These are phyloP conservation scores for Echinops telfairi DNA, from an alignment of 2,113 vertebrate species.

Conservation along the genomic window DNA sequence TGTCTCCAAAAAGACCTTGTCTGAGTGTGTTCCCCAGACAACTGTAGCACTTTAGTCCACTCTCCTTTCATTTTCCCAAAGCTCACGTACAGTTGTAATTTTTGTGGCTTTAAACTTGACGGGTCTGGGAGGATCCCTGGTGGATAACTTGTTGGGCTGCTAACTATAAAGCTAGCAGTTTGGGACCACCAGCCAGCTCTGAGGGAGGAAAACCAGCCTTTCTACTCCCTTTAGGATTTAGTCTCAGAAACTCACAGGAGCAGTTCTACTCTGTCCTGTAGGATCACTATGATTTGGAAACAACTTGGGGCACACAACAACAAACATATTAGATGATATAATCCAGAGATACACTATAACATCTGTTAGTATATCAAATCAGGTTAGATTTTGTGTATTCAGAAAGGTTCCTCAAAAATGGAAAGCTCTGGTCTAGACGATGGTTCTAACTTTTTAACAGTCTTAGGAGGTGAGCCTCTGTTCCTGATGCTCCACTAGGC, in stretches of 20 bases:
- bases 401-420: background rate
- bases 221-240: too few relatives aligned
- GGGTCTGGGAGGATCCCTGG: background rate
- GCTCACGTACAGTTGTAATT: background rate
- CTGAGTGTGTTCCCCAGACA: background rate
- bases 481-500: background rate
- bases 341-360: background rate
- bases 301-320: background rate
- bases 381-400: background rate
- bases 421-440: background rate
- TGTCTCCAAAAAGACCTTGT: background rate
- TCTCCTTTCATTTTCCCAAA: background rate
- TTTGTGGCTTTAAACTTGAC: background rate
- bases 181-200: too few relatives aligned
- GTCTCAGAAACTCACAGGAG: background rate
- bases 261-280: background rate
- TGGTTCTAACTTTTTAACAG: background rate
- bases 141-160: too few relatives aligned
- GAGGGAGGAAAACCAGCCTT: too few relatives aligned
- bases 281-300: background rate
- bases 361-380: slow-evolving; percentile 13
- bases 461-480: background rate
- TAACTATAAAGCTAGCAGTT: too few relatives aligned
- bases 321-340: background rate
- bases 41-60: too few relatives aligned